A percentile compares a stretch with the other conserved stretches of the same genome.
Evolutionary conservation across 2,113 vertebrate genomes (phyloP).

Genomic region (Thermophis baileyi): DNA sequence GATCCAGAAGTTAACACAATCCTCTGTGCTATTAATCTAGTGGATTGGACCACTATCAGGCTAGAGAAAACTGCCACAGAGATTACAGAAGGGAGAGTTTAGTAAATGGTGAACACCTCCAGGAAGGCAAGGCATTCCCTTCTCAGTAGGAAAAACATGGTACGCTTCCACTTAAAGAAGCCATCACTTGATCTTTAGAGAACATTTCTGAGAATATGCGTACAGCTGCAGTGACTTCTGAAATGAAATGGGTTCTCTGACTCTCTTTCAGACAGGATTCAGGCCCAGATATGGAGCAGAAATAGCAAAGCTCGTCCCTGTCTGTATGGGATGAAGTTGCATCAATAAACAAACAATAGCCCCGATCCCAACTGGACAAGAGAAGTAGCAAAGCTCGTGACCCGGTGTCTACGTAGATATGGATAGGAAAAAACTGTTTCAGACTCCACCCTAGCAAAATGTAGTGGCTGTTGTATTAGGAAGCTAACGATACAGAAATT

Average conservation of each 20-base stretch:
- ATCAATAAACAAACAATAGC: neutral
- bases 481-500: neutral
- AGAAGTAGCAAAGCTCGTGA: neutral
- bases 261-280: neutral
- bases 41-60: neutral
- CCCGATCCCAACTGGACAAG: neutral
- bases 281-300: neutral
- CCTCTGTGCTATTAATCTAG: neutral
- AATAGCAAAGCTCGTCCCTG: neutral
- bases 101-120: neutral
- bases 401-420: neutral
- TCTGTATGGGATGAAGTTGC: neutral
- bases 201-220: neutral
- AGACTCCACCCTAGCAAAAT: neutral
- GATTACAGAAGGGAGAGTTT: neutral
- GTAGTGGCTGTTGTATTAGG: neutral
- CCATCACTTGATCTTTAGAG: neutral
- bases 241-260: neutral
- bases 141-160: neutral
- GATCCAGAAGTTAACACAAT: neutral
- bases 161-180: neutral
- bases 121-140: neutral
- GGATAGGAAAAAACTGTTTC: neutral
- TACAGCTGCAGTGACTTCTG: neutral
- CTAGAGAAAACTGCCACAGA: neutral